Evolutionary conservation across 2,797 vertebrate species (phyloP), one percentile per base, ranked within the genome.

Genomic region (Cygnus olor): DNA sequence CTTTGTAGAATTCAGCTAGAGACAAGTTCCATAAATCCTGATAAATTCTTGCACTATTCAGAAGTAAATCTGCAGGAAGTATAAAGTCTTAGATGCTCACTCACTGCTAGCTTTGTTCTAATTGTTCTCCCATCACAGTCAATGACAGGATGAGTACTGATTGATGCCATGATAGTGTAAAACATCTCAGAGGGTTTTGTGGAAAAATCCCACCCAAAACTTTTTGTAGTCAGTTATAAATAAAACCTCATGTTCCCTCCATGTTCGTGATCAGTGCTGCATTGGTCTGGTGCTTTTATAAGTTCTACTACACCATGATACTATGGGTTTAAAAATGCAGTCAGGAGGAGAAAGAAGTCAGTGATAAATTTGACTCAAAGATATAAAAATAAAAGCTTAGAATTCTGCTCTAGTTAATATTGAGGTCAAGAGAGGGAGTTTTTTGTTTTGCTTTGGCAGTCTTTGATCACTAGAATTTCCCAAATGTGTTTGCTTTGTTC

Each of bases 11-110:
- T 80, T 87, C 86, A 64, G 68, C 74, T 44, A 64, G n/a, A 82
- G 66, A 56, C 30, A 81, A 53, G 71, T 71, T 82, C 74, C 74
- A 81, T 92, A 93, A 96, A 93, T 95, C 81, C 71, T 68, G 60
- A 49, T 73, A 90, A 80, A 89, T 60, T 80, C 80, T 73, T 84
- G 24, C 42, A 63, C 72, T 84, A 88, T 51, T 76, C 77, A 63
- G 65, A 90, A 94, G 82, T 63, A 95, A 88, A 90, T 80, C 51
- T 92, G 71, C 53, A 71, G 68, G 68, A 70, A 34, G 78, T 18
- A 28, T 69, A 49, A 86, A 70, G 91, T 51, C 15, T 63, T 34
- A n/a, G 71, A 44, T 18, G n/a, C 36, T 69, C 51, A 20, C 70
- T 81, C 53, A 77, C 19, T 49, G 25, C 51, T 54, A 53, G 70